These are phyloP conservation scores for Diachasma alloeum DNA, from an alignment of 1,140 invertebrate species.

Conservation along the genomic window DNA sequence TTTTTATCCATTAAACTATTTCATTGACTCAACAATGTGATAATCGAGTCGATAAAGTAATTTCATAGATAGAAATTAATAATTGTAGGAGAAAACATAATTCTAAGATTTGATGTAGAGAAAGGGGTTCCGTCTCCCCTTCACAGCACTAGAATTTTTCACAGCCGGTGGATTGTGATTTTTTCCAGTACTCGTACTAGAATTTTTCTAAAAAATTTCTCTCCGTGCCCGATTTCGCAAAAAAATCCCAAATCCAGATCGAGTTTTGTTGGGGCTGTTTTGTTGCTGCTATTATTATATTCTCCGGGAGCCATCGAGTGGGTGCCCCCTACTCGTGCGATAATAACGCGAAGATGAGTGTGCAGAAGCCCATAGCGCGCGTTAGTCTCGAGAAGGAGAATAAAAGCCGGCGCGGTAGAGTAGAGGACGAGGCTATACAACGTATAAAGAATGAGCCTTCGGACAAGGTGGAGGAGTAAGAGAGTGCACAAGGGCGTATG, in stretches of 20 bases:
- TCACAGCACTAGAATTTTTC: no score
- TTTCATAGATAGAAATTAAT: no score
- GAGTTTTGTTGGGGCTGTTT: not conserved
- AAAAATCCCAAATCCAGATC: not conserved
- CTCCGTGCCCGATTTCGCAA: no score
- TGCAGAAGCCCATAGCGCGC: slow-evolving; percentile 21
- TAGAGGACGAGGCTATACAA: not conserved
- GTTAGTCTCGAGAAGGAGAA: not conserved
- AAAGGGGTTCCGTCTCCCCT: no score
- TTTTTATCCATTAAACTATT: no score
- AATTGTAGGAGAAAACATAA: no score
- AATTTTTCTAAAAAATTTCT: no score
- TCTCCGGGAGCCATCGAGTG: slow-evolving; percentile 17
- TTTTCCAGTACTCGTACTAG: no score
- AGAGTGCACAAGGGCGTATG: slow-evolving; percentile 17
- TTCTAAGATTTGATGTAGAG: no score
- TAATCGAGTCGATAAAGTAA: no score
- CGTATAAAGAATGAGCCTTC: not conserved
- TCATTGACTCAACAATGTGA: no score
- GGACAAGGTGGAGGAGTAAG: not conserved
- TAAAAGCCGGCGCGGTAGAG: not conserved
- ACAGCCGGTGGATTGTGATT: no score
- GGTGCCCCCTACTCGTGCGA: slow-evolving; percentile 20
- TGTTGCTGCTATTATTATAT: slow-evolving; percentile 1
- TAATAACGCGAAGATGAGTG: slow-evolving; percentile 32